phyloP scores from a whole-genome alignment of 2,113 vertebrate species.

The Talpa occidentalis region DNA sequence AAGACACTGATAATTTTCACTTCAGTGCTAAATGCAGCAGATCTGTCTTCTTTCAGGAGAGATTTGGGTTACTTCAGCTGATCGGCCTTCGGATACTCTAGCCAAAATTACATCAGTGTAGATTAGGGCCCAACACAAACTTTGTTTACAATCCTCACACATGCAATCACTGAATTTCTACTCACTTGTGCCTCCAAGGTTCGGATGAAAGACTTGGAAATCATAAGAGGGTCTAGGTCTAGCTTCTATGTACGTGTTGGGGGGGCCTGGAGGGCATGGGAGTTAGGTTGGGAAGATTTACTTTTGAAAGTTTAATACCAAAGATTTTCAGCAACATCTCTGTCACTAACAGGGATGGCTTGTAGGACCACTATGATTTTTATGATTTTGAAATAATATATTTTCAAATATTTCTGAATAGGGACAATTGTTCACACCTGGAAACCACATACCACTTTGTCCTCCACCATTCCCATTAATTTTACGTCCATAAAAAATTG shows the following conservation, averaged over 20 bases:
- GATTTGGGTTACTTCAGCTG: slow-evolving; percentile 79
- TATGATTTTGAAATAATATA: slow-evolving; percentile 2
- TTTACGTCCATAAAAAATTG: not conserved
- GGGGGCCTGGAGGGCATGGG: not conserved
- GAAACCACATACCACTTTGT: not conserved
- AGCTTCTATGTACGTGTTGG: not conserved
- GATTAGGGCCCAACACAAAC: slow-evolving; percentile 80
- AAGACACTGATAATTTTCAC: not conserved
- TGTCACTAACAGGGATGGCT: not conserved
- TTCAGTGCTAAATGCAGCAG: slow-evolving; percentile 37
- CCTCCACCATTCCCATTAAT: not conserved
- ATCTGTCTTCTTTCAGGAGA: slow-evolving; percentile 76
- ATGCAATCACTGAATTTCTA: slow-evolving; percentile 79
- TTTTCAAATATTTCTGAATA: slow-evolving; percentile 43
- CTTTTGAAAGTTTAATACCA: not conserved
- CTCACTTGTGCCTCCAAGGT: slow-evolving; percentile 34
- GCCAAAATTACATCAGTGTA: slow-evolving; percentile 75
- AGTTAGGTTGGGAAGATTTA: slow-evolving; percentile 39
- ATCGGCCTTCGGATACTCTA: slow-evolving; percentile 66
- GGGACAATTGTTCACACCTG: not conserved
- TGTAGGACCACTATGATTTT: not conserved
- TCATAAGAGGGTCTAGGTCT: slow-evolving; percentile 50
- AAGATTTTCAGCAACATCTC: slow-evolving; percentile 53
- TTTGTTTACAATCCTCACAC: slow-evolving; percentile 76
- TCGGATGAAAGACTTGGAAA: slow-evolving; percentile 46